These are phyloP conservation scores for Tokudaia muenninki DNA, from an alignment of 2,797 vertebrate species.

Conservation along the genomic window DNA sequence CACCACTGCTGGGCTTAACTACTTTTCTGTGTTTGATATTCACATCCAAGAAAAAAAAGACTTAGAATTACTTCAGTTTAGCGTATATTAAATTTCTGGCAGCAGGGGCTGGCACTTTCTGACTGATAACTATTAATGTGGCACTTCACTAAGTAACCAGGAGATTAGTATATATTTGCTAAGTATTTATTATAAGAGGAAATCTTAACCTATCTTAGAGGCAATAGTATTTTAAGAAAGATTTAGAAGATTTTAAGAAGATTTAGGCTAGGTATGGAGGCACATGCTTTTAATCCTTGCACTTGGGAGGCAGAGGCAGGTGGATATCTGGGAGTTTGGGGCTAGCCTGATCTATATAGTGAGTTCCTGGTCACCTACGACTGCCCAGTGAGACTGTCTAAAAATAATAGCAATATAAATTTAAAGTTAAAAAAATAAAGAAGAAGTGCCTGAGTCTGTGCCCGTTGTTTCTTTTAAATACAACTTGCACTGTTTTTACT, in stretches of 20 bases:
- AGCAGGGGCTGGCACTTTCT: not conserved
- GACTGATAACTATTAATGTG: not conserved
- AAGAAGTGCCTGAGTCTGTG: not conserved
- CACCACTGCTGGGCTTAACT: not conserved
- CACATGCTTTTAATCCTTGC: not conserved
- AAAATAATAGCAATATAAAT: not conserved
- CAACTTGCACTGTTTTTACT: conserved; percentile 32
- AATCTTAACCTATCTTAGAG: conserved; percentile 40
- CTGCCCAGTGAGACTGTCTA: not conserved
- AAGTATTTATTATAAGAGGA: conserved; percentile 39
- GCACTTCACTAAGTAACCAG: not conserved
- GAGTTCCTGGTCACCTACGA: not conserved
- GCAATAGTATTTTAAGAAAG: conserved; percentile 34
- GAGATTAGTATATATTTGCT: not conserved
- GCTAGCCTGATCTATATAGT: not conserved
- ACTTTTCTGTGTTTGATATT: conserved; percentile 33
- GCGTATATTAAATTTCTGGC: not conserved
- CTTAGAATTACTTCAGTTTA: conserved; percentile 48
- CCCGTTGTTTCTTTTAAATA: conserved; percentile 47
- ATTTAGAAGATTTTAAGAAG: too few species aligned
- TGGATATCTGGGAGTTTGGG: not conserved
- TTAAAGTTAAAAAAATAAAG: not conserved
- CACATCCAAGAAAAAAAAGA: conserved; percentile 27
- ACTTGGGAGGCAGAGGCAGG: not conserved
- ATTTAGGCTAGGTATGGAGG: not conserved